These are phyloP conservation scores for Sipha flava DNA, from an alignment of 1,140 invertebrate species.

Conservation along the genomic window DNA sequence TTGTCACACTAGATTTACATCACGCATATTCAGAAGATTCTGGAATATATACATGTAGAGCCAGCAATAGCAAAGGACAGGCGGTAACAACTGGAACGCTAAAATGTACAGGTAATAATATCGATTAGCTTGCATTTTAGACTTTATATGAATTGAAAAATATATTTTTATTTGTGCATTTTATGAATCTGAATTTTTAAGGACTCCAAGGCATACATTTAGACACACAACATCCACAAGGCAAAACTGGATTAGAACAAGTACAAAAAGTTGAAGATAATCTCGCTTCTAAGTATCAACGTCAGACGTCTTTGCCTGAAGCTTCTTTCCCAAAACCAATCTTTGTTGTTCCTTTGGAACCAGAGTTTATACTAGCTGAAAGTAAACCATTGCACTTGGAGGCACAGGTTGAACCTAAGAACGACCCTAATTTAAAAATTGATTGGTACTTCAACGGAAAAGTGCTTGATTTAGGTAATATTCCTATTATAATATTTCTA, in stretches of 20 bases:
- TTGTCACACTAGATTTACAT: constrained; percentile 71
- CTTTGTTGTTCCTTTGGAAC: constrained; percentile 72
- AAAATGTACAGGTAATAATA: constrained; percentile 56
- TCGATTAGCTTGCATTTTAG: too few relatives aligned
- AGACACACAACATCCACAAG: constrained; percentile 85
- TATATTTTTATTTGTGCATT: too few relatives aligned
- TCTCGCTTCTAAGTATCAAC: constrained; percentile 57
- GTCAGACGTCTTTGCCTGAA: constrained; percentile 58
- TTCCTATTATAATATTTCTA: neutral
- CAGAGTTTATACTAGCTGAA: constrained; percentile 79
- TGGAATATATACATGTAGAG: constrained; percentile 83
- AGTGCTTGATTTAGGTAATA: constrained; percentile 61
- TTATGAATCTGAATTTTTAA: too few relatives aligned
- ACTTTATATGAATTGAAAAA: too few relatives aligned
- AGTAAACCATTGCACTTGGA: constrained; percentile 84
- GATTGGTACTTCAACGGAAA: constrained; percentile 94
- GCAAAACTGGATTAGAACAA: constrained; percentile 71
- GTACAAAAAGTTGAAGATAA: constrained; percentile 76
- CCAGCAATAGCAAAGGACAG: constrained; percentile 80
- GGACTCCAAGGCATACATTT: constrained; percentile 65
- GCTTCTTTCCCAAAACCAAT: constrained; percentile 74
- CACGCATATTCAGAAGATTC: constrained; percentile 79
- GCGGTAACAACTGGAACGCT: constrained; percentile 81
- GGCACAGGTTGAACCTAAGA: constrained; percentile 87
- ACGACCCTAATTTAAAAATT: constrained; percentile 89